Conservation (phyloP, 1,140 invertebrate genomes). For the Carcinoscorpius rotundicauda region DNA sequence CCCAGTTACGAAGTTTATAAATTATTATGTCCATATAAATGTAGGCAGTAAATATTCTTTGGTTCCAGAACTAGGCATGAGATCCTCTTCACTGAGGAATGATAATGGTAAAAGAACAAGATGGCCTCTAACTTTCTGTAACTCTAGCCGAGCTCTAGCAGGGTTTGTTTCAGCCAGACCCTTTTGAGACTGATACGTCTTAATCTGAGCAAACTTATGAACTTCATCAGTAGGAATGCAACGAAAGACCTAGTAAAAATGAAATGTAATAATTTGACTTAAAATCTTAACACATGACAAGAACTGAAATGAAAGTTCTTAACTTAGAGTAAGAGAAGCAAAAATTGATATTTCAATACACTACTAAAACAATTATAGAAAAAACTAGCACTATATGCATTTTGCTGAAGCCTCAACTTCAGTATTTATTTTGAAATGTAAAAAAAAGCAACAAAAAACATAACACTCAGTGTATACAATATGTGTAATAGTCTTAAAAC, state of each 20-base stretch:
- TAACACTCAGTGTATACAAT: no score
- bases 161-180: conserved; percentile 51
- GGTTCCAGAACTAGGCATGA: conserved; percentile 61
- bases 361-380: not conserved
- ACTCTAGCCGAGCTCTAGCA: conserved; percentile 50
- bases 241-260: conserved; percentile 48
- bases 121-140: conserved; percentile 64
- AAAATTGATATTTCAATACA: not conserved
- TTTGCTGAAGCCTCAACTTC: no score
- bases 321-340: not conserved
- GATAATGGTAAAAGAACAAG: conserved; percentile 72
- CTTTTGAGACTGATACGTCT: conserved; percentile 51
- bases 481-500: no score
- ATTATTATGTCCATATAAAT: conserved; percentile 36
- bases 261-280: conserved; percentile 1
- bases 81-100: conserved; percentile 67
- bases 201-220: conserved; percentile 55
- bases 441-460: no score
- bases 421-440: no score
- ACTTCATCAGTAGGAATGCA: conserved; percentile 71
- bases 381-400: no score
- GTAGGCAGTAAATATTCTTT: conserved; percentile 51
- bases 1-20: no score
- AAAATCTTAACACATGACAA: not conserved
- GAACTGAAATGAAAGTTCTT: not conserved